Evolutionary conservation across 2,888 invertebrate genomes (phyloP).

Genomic region (Pammene aurita): DNA sequence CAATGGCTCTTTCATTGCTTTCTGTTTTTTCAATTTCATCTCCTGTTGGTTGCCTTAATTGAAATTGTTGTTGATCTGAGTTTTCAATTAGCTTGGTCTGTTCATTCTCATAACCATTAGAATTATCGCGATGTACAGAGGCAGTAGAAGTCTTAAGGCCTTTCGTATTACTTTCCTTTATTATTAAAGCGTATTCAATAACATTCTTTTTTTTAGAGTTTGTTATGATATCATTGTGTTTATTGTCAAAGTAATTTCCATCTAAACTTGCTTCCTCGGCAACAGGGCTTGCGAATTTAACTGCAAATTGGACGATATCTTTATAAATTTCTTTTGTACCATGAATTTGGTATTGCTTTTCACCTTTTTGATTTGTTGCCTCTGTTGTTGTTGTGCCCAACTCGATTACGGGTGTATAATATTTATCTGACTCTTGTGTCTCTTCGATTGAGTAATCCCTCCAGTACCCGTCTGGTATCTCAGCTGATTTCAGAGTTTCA

Average conservation of each 20-base stretch:
- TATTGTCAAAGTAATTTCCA: neutral
- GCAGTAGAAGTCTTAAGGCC: neutral
- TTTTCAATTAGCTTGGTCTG: neutral
- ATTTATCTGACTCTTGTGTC: neutral
- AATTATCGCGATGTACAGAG: neutral
- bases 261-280: neutral
- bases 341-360: neutral
- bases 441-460: conserved; percentile 8
- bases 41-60: neutral
- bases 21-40: neutral
- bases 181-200: no score
- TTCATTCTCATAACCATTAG: neutral
- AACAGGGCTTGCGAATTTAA: neutral
- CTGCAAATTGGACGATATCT: neutral
- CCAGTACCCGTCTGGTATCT: conserved; percentile 6
- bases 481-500: neutral
- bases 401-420: neutral
- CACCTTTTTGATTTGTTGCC: neutral
- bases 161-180: neutral
- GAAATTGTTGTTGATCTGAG: neutral
- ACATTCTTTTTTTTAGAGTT: neutral
- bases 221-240: neutral
- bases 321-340: neutral
- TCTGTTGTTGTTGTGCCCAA: neutral
- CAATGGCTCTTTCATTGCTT: neutral